Evolutionary conservation across 2,888 invertebrate species (phyloP), one percentile per base, ranked within the genome.

Genomic region (Cataglyphis livida): DNA sequence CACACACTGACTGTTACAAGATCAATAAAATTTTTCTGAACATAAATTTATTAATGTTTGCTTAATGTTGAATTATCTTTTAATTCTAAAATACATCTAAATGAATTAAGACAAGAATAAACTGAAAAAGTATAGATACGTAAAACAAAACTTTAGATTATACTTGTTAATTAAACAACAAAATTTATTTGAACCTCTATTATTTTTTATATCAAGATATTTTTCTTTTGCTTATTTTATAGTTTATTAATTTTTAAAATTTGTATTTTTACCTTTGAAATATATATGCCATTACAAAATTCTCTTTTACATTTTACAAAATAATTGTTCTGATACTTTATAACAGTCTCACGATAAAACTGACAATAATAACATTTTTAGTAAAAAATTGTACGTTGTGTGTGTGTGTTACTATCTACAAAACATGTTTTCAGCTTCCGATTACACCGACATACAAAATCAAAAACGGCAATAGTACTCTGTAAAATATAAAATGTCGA

Each of bases 41-140:
- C 32, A 35, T 10, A 28, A 38, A 79, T 85, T 85, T 75, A 83
- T 71, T 51, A 62, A 38, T 57, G 57, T 48, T 64, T 68, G 65
- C 64, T 84, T 81, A 81, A 74, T 35, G 65, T 74, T 62, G 44
- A 15, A 84, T 82, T 70, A 65, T 54, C 41, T 68, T 38, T 65
- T 66, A 75, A 75, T 75, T 35, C 18, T 65, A 38, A 32, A 7
- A 64, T 18, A 3, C 7, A 38, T 35, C 12, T 3, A 32, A n/a
- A 25, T 64, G 2, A 51, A 18, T 32, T 38, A 1, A 75, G 18
- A 68, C 64, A 12, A 12, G 4, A 64, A 44, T 35, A 25, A 48
- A 66, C 1, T 9, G 1, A 51, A 21, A 38, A 15, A 65, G 38
- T n/a, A 12, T 21, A 48, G 6, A 5, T 18, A 9, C 0, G 2